Conservation (phyloP, 1,140 invertebrate genomes). For the Trichomalopsis sarcophagae region DNA sequence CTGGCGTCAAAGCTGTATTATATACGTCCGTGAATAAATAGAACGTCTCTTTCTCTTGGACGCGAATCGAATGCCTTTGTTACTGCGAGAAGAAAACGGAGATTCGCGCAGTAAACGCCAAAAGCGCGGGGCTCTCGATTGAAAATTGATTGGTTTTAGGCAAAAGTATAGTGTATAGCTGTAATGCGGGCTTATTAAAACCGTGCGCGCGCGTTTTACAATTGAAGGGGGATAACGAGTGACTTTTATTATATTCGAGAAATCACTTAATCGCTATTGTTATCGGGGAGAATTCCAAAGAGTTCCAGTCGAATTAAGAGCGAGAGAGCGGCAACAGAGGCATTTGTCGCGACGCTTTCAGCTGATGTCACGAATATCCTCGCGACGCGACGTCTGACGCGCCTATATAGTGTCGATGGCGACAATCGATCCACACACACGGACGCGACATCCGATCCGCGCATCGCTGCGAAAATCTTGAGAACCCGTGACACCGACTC, state of each 20-base stretch:
- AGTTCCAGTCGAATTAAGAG: not conserved
- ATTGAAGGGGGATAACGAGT: too few species aligned
- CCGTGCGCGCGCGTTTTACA: too few species aligned
- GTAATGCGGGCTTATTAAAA: too few species aligned
- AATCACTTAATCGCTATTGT: too few species aligned
- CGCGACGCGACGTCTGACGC: not conserved
- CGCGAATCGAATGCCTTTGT: not conserved
- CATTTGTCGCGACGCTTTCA: not conserved
- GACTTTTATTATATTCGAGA: too few species aligned
- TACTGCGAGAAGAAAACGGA: not conserved
- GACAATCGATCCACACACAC: not conserved
- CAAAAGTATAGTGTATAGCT: too few species aligned
- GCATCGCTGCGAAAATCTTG: not conserved
- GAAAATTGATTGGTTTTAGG: too few species aligned
- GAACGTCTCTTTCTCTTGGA: not conserved
- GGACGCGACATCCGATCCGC: conserved; percentile 2
- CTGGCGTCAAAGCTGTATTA: not conserved
- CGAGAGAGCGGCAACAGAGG: not conserved
- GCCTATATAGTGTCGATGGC: not conserved
- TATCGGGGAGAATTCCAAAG: too few species aligned
- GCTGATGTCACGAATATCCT: conserved; percentile 26
- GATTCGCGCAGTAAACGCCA: too few species aligned
- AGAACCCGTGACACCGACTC: too few species aligned
- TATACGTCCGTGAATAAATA: not conserved
- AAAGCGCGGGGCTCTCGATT: too few species aligned